Percentiles rank a stretch among this genome's conserved stretches.
These are phyloP conservation scores for Bradypodion ventrale DNA, from an alignment of 2,797 vertebrate species.

Conservation along the genomic window DNA sequence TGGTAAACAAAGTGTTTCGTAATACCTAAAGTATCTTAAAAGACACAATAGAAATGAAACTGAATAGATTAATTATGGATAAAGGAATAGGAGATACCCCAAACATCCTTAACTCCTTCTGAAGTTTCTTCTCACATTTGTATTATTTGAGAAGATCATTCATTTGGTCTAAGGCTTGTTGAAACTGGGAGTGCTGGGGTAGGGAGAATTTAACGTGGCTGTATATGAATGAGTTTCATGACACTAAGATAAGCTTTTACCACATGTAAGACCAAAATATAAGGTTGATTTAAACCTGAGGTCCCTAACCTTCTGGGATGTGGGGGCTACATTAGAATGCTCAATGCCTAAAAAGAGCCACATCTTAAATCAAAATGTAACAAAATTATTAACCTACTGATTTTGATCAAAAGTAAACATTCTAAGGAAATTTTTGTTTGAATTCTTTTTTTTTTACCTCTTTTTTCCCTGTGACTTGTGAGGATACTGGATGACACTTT, in stretches of 20 bases:
- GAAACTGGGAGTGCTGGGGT: background rate
- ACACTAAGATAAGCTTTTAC: background rate
- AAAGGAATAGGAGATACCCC: background rate
- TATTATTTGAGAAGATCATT: background rate
- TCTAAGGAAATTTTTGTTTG: too few relatives aligned
- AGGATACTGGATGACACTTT: background rate
- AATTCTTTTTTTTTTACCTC: background rate
- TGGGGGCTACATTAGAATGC: too few relatives aligned
- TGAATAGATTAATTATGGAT: background rate
- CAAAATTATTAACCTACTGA: too few relatives aligned
- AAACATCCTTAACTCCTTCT: background rate
- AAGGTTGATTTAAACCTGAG: background rate
- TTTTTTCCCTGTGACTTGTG: background rate
- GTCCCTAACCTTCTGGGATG: too few relatives aligned
- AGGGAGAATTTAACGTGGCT: background rate
- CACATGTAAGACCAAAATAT: fast-evolving
- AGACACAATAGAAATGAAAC: background rate
- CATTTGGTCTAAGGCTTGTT: background rate
- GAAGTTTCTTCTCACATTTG: background rate
- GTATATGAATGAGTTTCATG: background rate
- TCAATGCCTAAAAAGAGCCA: too few relatives aligned
- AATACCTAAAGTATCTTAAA: background rate
- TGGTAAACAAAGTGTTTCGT: background rate
- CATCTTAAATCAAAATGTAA: too few relatives aligned
- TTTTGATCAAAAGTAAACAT: too few relatives aligned